Conservation (phyloP, 2,888 invertebrate species). For the Apeira syringaria region DNA sequence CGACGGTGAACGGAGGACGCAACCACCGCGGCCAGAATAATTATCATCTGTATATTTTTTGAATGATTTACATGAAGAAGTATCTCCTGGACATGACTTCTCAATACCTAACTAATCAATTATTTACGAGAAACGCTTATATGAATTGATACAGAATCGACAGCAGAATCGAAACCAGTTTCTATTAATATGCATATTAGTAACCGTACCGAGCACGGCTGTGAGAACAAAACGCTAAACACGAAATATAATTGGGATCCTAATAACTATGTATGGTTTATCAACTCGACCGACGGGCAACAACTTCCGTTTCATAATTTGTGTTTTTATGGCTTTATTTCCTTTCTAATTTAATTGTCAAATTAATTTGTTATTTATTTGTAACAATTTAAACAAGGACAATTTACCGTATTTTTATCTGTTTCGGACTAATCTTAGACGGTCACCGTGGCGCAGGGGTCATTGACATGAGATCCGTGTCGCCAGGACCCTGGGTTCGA, state of each 20-base stretch:
- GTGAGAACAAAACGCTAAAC: conserved; percentile 2
- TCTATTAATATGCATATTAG: background rate
- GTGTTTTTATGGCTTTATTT: conserved; percentile 16
- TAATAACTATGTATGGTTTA: conserved; percentile 12
- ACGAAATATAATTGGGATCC: conserved; percentile 3
- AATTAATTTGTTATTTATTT: conserved; percentile 6
- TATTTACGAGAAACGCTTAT: conserved; percentile 1
- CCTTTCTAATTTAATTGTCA: conserved; percentile 7
- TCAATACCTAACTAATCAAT: conserved; percentile 7
- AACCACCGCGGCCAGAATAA: background rate
- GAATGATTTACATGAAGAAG: background rate
- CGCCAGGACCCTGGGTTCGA: too few species aligned
- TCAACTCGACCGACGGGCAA: background rate
- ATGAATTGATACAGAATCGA: background rate
- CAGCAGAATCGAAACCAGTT: background rate
- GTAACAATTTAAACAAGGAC: conserved; percentile 4
- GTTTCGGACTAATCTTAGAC: too few species aligned
- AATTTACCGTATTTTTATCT: conserved; percentile 4
- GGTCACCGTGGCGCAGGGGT: too few species aligned
- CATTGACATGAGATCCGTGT: too few species aligned
- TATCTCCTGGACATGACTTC: background rate
- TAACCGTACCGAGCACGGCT: background rate
- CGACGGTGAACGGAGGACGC: background rate
- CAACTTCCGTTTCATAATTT: conserved; percentile 11
- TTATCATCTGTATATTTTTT: background rate